These are phyloP conservation scores for Piscicola geometra DNA, from an alignment of 2,888 invertebrate genomes.

Conservation along the genomic window DNA sequence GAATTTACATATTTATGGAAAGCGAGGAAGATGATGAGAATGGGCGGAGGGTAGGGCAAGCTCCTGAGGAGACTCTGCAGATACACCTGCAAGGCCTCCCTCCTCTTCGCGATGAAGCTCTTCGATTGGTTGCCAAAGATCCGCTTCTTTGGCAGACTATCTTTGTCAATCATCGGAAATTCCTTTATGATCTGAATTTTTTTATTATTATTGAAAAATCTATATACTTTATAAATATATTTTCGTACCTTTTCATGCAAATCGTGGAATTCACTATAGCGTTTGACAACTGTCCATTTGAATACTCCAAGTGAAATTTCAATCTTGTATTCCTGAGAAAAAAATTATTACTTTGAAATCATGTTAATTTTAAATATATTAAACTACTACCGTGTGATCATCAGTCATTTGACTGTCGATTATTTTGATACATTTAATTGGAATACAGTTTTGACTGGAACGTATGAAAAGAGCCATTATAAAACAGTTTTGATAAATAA, in stretches of 20 bases:
- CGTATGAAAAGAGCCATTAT: conserved; percentile 27
- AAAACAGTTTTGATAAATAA: no score
- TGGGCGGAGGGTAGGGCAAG: conserved; percentile 68
- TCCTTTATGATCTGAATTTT: conserved; percentile 66
- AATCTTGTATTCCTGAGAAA: conserved; percentile 54
- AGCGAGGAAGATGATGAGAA: conserved; percentile 77
- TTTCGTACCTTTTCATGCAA: conserved; percentile 69
- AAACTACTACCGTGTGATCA: conserved; percentile 21
- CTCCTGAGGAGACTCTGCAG: conserved; percentile 70
- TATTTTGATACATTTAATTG: conserved; percentile 25
- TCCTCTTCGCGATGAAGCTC: conserved; percentile 76
- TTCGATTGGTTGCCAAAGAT: conserved; percentile 83
- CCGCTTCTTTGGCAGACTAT: conserved; percentile 86
- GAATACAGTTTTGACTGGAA: conserved; percentile 3
- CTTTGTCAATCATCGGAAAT: conserved; percentile 72
- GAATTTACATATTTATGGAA: conserved; percentile 70
- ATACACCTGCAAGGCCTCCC: conserved; percentile 74
- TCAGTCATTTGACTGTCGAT: conserved; percentile 26
- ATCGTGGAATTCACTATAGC: conserved; percentile 84
- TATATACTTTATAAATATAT: no score
- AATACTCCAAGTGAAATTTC: conserved; percentile 54
- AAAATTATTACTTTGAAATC: neutral
- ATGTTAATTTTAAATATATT: neutral
- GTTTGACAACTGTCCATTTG: conserved; percentile 74
- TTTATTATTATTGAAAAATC: no score